Evolutionary conservation across 53 echinoderm and acorn worm genomes (phyloP), one percentile per base, ranked within the genome.

Genomic region (Mesocentrotus franciscanus): DNA sequence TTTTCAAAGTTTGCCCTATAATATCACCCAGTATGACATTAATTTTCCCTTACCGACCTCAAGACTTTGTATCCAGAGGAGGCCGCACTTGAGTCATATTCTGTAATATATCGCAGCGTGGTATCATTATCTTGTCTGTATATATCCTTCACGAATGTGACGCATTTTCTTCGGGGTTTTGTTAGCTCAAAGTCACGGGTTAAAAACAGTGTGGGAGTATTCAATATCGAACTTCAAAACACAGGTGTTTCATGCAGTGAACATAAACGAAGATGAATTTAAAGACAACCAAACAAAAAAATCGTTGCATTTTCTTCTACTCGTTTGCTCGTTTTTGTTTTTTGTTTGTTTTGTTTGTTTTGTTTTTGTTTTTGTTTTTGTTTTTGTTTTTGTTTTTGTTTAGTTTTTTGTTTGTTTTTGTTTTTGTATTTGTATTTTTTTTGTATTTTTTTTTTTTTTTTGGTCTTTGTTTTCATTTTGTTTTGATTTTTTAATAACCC

Each of bases 61-160:
- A 29, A 18, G 8, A 42, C 15, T 42, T 81, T 36, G 8, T 22
- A 81, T 42, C 76, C 9, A 76, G 22, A 81, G 42, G 81, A 81
- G 36, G 81, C 20, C 81, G 22, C 74, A 29, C 32, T 74, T 74
- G 74, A 74, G 74, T 74, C 74, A 74, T 74, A 20, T 0, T 42
- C 20, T 81, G 81, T 81, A 81, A 81, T 42, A 81, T 20, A 81
- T 39, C 81, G 10, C 18, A 18, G 81, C 42, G 14, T 20, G 81
- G 20, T 81, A 81, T 81, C 74, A 36, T 81, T 42, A 81, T 39
- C 17, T 81, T 81, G 36, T 42, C 81, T 39, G 42, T 74, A 74
- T 74, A 42, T 81, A 9, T 81, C 9, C 81, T 49, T 81, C 81
- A 81, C 81, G 81, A 81, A 81, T 81, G 81, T 81, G 81, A 39